Base-by-base conservation (phyloP, 2,888 invertebrate genomes). In the Apamea sordens region DNA sequence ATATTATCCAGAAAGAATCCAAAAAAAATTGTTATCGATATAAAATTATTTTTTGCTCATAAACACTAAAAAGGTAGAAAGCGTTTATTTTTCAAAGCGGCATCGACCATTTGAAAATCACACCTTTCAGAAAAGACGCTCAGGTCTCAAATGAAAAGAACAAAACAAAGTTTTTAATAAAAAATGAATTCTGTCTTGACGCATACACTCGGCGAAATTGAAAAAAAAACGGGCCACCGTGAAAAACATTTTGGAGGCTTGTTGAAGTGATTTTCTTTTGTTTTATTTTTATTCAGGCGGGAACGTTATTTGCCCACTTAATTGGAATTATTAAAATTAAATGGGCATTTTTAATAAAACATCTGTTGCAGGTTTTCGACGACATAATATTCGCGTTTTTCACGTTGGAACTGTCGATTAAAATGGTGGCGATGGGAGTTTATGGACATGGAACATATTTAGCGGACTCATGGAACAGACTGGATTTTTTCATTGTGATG, bases 321-420 rank as follows among this genome's bases (percentile, higher is more conserved):
- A 79, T 85, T 86, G 76, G 76, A 77, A 59, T 63, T 77, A 28
- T 70, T 47, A 21, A 72, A 74, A 71, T 59, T 15, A 44, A 80
- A 86, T 53, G 13, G 13, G 4, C 0, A 28, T 65, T 75, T 67
- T 85, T 79, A 76, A 82, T 81, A 71, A 82, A 83, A 79, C n/a
- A 76, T 82, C 63, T 85, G 65, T 91, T 90, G 7, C 97, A 99
- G 98, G 98, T 98, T 94, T 99, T 99, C 95, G 99, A 99, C 96
- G 99, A 99, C 96, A 98, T 99, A 93, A 99, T 99, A 95, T 99
- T 99, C 97, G 99, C 98, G 88, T 99, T 99, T 97, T 99, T 99
- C 97, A 98, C 99, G 73, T 95, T 99, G 93, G 99, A 99, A 97
- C 99, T 99, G 99, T 98, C 98, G 88, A 98, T 99, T 94, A 99